Evolutionary conservation across 2,888 invertebrate genomes (phyloP), one percentile per base, ranked within the genome.

Genomic region (Prosopocoilus inquinatus): DNA sequence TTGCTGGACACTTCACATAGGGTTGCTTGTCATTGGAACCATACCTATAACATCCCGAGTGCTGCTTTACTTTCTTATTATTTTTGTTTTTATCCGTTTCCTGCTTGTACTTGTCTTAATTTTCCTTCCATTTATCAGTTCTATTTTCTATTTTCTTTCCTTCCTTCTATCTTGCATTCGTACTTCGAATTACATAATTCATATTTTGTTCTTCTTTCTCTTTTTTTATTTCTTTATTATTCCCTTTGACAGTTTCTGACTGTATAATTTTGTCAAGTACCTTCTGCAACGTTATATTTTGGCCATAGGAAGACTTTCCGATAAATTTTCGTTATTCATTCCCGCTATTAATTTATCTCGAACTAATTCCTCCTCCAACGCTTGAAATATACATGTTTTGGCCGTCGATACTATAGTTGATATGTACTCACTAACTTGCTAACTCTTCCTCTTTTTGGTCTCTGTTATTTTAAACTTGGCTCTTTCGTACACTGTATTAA

Each of bases 311-410:
- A 67, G 50, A 45, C 36, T 49, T 55, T 61, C 63, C 3, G 59
- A 59, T 53, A 66, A 53, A 43, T 58, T 60, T 11, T 45, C 43
- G 36, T 66, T 62, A 13, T 55, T 41, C 7, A 65, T 65, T 8
- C 65, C 67, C 9, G 64, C 61, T n/a, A 68, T 61, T 12, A 68
- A 57, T 50, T 59, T 50, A 50, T 69, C 69, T 35, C 67, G 45
- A 15, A 69, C 59, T 33, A 69, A 46, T 52, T 65, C 64, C n/a
- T 67, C 63, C 39, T 59, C 58, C 20, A 65, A 20, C 3, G 43
- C 50, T 13, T 53, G 60, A 45, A 59, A 68, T 36, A 63, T 58
- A 54, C 64, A 68, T 11, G 44, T 45, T 56, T 64, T 61, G 7
- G 58, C 59, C 33, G 67, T 46, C 20, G 16, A 9, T 11, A 36